Conservation (phyloP, 2,888 invertebrate genomes). For the Polylopha cassiicola region DNA sequence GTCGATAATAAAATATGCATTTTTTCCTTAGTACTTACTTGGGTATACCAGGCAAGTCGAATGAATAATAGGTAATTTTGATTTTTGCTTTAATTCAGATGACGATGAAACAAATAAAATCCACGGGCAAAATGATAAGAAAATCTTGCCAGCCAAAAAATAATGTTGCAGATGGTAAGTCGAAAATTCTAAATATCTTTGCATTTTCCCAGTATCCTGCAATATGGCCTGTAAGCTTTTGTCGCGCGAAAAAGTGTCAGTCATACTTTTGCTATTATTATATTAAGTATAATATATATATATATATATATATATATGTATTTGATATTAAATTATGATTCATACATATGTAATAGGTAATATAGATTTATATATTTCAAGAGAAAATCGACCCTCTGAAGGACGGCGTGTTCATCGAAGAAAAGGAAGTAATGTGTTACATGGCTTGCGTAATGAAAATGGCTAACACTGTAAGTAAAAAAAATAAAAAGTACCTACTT, state of each 20-base stretch:
- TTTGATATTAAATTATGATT: conserved; percentile 5
- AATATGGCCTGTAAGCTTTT: too few species aligned
- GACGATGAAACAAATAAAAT: conserved; percentile 79
- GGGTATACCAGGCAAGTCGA: too few species aligned
- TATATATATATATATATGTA: too few species aligned
- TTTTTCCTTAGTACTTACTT: too few species aligned
- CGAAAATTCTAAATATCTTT: too few species aligned
- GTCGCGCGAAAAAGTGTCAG: too few species aligned
- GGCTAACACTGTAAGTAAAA: conserved; percentile 59
- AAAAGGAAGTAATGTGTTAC: conserved; percentile 68
- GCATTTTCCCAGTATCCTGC: too few species aligned
- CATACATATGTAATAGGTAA: conserved; percentile 2
- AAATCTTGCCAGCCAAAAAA: conserved; percentile 81
- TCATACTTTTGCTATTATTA: too few species aligned
- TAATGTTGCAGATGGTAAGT: conserved; percentile 74
- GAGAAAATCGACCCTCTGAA: conserved; percentile 60
- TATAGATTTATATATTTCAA: conserved; percentile 31
- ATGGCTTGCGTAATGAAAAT: conserved; percentile 72
- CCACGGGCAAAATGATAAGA: conserved; percentile 79
- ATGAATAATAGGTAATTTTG: too few species aligned
- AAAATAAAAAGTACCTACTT: too few species aligned
- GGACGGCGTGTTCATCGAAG: conserved; percentile 62
- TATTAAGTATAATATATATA: too few species aligned
- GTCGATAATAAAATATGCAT: too few species aligned
- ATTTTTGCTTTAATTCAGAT: conserved; percentile 48